Percentiles rank a stretch among this genome's conserved stretches.
Conservation (phyloP, 92 coral and sea anemone genomes). For the Scolanthus callimorphus region DNA sequence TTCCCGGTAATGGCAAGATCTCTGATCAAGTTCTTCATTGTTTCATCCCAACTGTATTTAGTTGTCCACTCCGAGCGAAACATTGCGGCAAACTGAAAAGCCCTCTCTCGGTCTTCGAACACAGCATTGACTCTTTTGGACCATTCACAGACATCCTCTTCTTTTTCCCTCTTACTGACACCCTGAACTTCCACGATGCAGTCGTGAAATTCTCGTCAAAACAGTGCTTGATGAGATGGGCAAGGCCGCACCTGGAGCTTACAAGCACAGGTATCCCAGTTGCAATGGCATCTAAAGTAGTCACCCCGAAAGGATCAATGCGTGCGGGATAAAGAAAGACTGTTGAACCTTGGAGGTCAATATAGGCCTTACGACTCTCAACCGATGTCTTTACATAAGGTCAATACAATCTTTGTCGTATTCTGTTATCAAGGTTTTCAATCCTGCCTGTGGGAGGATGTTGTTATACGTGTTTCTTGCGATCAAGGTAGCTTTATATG, state of each 20-base stretch:
- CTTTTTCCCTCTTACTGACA: slow-evolving; percentile 10
- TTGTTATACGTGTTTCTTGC: slow-evolving; percentile 15
- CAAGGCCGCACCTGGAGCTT: slow-evolving; percentile 35
- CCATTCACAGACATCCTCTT: slow-evolving; percentile 32
- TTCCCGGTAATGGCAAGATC: no score
- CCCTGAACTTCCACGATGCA: slow-evolving; percentile 24
- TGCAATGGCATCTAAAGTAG: slow-evolving; percentile 46
- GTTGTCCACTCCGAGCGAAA: slow-evolving; percentile 49
- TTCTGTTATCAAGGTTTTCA: not conserved
- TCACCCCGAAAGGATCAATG: slow-evolving; percentile 32
- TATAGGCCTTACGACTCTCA: slow-evolving; percentile 4
- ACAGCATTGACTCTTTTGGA: slow-evolving; percentile 31
- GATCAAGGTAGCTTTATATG: slow-evolving; percentile 10
- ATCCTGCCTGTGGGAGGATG: not conserved
- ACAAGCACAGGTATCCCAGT: slow-evolving; percentile 27
- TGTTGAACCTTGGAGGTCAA: slow-evolving; percentile 36
- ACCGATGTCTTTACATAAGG: not conserved
- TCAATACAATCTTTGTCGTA: slow-evolving; percentile 8
- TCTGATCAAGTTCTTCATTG: slow-evolving; percentile 12
- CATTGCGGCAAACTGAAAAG: slow-evolving; percentile 27
- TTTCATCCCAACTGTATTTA: slow-evolving; percentile 43
- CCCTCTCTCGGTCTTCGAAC: slow-evolving; percentile 27
- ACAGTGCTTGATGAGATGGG: slow-evolving; percentile 12
- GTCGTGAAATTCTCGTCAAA: slow-evolving; percentile 21
- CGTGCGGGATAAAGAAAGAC: slow-evolving; percentile 32